Evolutionary conservation across 2,888 invertebrate genomes (phyloP), one percentile per base, ranked within the genome.

Genomic region (Phaedon cochleariae): DNA sequence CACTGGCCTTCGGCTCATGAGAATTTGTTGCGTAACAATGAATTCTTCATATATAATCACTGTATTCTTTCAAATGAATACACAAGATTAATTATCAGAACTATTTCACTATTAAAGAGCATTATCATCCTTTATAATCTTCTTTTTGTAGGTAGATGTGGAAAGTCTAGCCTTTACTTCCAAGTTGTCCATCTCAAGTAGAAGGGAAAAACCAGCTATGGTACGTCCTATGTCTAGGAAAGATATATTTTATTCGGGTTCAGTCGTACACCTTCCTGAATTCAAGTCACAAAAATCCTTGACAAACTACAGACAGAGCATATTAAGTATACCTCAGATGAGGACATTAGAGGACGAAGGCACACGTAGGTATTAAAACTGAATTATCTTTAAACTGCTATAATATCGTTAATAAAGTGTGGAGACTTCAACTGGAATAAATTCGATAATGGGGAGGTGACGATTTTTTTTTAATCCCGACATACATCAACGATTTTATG

Each of bases 201-300:
- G 63, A 21, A 68, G 52, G 51, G 88, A 88, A 75, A 86, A 86
- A 70, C 85, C 88, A 52, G 86, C 90, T 71, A 94, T 95, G 86
- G 92, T 95, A 15, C 89, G 96, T 17, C 97, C 97, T 2, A 85
- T 98, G 85, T 96, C 96, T 6, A 88, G 97, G 59, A 96, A 97
- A 80, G 98, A 98, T 84, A 97, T 98, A 79, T 98, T 98, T 87
- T 98, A 98, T 85, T 96, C 96, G 1, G 97, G 98, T 29, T 97
- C 97, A 52, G 94, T 98, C 21, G 88, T 92, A 67, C 95, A 98
- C 85, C 87, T 98, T 76, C 95, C 95, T 0, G 96, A 97, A 84
- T 97, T 92, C 85, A 93, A 94, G 82, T 95, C 95, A 65, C 96
- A 96, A 82, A 94, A 95, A 79, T 95, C 96, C 1, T 86, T 97